Evolutionary conservation across 2,113 vertebrate genomes (phyloP).

Genomic region (Ammodytes dubius): DNA sequence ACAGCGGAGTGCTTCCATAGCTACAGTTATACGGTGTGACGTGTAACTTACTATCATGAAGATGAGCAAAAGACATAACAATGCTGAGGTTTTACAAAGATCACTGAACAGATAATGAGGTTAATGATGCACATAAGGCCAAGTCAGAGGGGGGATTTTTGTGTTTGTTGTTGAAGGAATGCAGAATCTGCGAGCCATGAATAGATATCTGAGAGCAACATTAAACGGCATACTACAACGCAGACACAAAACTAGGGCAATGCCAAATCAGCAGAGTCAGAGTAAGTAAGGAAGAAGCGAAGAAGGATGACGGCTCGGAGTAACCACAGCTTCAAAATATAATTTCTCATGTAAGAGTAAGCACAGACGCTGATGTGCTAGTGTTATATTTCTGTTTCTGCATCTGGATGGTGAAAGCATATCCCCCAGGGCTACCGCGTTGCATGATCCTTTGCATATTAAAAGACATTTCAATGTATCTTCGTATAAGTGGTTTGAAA

Average conservation of each 20-base stretch:
- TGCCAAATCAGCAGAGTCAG: conserved; percentile 48
- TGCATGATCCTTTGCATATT: conserved; percentile 28
- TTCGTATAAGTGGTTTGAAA: conserved; percentile 10
- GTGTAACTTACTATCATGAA: background rate
- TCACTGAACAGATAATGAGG: conserved; percentile 38
- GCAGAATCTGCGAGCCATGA: conserved; percentile 40
- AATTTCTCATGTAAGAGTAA: conserved; percentile 18
- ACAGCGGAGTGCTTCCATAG: background rate
- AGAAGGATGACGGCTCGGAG: conserved; percentile 4
- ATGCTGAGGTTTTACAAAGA: conserved; percentile 31
- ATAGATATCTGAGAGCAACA: conserved; percentile 48
- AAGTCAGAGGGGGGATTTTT: conserved; percentile 3
- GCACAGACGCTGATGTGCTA: conserved; percentile 27
- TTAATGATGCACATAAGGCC: conserved; percentile 44
- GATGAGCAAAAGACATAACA: conserved; percentile 31
- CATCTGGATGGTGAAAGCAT: background rate
- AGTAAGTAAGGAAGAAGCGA: conserved; percentile 33
- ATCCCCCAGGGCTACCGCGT: background rate
- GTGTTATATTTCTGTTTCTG: conserved; percentile 23
- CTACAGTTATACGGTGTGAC: conserved; percentile 15
- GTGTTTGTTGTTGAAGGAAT: conserved; percentile 11
- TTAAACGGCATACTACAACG: conserved; percentile 41
- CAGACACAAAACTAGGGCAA: conserved; percentile 68
- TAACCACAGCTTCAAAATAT: conserved; percentile 31
- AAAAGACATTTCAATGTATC: conserved; percentile 21